Evolutionary conservation across 2,797 vertebrate genomes (phyloP).

Genomic region (Macroramphosus scolopax): DNA sequence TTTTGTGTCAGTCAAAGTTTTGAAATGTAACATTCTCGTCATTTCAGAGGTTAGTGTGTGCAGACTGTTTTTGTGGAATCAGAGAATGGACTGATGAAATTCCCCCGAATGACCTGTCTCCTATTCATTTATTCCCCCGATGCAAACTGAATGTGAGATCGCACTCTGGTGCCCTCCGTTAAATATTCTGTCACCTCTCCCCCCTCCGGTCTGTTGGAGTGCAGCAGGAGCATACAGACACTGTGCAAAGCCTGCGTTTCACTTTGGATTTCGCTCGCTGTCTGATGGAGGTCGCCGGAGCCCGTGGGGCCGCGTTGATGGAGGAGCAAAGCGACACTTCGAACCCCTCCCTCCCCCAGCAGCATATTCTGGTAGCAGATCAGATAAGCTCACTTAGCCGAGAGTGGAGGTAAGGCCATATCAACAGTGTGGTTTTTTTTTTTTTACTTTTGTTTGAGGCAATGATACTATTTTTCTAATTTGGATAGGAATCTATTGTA

Average conservation of each 20-base stretch:
- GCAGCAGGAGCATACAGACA: slow-evolving; percentile 96
- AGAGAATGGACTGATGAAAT: slow-evolving; percentile 1
- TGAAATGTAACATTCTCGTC: too few relatives aligned
- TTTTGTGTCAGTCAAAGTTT: too few relatives aligned
- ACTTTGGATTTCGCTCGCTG: slow-evolving; percentile 87
- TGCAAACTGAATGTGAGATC: too few relatives aligned
- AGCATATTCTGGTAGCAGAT: slow-evolving; percentile 91
- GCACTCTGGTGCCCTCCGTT: slow-evolving; percentile 1
- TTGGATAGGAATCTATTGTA: too few relatives aligned
- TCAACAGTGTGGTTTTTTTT: too few relatives aligned
- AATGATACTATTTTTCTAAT: too few relatives aligned
- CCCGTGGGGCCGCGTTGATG: slow-evolving; percentile 71
- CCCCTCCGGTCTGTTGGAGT: slow-evolving; percentile 22
- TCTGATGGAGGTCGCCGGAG: slow-evolving; percentile 87
- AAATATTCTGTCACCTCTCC: slow-evolving; percentile 1
- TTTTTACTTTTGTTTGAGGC: too few relatives aligned
- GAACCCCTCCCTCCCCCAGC: slow-evolving; percentile 78
- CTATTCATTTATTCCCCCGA: too few relatives aligned
- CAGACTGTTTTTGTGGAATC: not conserved
- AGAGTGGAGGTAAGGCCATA: slow-evolving; percentile 88
- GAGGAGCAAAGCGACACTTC: slow-evolving; percentile 63
- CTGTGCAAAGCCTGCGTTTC: slow-evolving; percentile 87
- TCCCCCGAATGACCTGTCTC: not conserved
- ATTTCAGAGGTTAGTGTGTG: not conserved
- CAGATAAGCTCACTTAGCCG: slow-evolving; percentile 96